Evolutionary conservation across 2,888 invertebrate species (phyloP).

Genomic region (Cephus runcator): DNA sequence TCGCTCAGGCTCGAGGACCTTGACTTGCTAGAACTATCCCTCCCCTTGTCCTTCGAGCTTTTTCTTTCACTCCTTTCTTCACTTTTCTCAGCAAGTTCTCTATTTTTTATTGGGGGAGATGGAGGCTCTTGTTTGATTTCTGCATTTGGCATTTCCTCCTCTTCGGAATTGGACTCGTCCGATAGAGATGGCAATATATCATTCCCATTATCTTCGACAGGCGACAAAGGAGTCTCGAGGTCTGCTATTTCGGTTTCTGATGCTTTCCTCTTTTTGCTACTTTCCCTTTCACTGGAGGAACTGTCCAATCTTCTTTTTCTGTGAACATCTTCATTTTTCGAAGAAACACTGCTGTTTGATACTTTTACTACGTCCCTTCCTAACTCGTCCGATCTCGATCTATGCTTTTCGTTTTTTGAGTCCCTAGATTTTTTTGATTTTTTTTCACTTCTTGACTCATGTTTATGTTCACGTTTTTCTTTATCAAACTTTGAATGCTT

Average conservation of each 20-base stretch:
- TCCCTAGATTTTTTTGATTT: constrained; percentile 29
- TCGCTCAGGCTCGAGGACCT: constrained; percentile 12
- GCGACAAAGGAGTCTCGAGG: constrained; percentile 2
- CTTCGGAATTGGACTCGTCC: constrained; percentile 26
- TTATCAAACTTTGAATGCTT: constrained; percentile 23
- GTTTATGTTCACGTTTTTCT: constrained; percentile 27
- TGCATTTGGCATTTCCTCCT: constrained; percentile 14
- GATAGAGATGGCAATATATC: constrained; percentile 25
- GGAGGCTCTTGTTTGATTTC: constrained; percentile 17
- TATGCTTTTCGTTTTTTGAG: constrained; percentile 29
- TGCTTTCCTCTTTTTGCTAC: constrained; percentile 37
- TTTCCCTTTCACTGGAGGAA: constrained; percentile 25
- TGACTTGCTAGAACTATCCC: constrained; percentile 25
- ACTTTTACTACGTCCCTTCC: constrained; percentile 34
- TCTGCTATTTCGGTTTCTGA: constrained; percentile 26
- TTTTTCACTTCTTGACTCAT: constrained; percentile 36
- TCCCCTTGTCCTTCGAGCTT: constrained; percentile 25
- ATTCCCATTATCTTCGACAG: constrained; percentile 5
- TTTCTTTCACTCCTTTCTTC: constrained; percentile 21
- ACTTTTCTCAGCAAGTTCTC: constrained; percentile 13
- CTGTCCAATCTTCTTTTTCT: constrained; percentile 43
- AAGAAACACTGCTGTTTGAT: constrained; percentile 24
- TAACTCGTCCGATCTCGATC: constrained; percentile 31
- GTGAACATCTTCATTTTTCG: constrained; percentile 26
- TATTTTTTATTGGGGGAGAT: constrained; percentile 17